Evolutionary conservation across 2,113 vertebrate species (phyloP), one percentile per base, ranked within the genome.

Genomic region (Willisornis vidua): DNA sequence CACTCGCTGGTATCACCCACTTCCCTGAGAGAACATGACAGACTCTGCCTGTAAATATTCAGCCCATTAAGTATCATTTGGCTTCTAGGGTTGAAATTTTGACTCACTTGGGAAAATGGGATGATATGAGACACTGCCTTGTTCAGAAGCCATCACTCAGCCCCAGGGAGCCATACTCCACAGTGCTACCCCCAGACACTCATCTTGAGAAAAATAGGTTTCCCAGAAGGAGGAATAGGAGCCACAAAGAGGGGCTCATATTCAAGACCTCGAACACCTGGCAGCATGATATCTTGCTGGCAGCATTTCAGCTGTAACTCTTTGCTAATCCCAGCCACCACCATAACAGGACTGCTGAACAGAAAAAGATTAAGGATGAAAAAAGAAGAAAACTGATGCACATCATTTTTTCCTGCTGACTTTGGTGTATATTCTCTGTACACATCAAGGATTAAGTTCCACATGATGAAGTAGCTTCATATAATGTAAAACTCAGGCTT

Each of bases 11-110:
- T 4, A 1, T 55, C 48, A 37, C 24, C 31, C 49, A 16, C 39
- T 51, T 51, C 58, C 35, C 58, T 6, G 9, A 39, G 6, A 75
- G 33, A 67, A 68, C 0, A 0, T 0, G 0, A 39, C 2, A 28
- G 24, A 48, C 14, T 54, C 35, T 41, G 14, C 17, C 33, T 49
- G 41, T 14, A 52, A 75, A n/a, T 37, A 71, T 26, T 31, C 31
- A n/a, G 11, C 43, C 51, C 45, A 68, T 49, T 24, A 85, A 65
- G 17, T 43, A 61, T 26, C 7, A 25, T 19, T 52, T 73, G 24
- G 31, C 24, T 73, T 54, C 26, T 41, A 66, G 9, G 14, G 18
- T 5, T 61, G 19, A 78, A 85, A 74, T 83, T 85, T 68, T 81
- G 9, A 51, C 49, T 73, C 8, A 24, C 6, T 3, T 17, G 3